Percentiles rank a stretch among this genome's conserved stretches.
Conservation (phyloP, 2,888 invertebrate species). For the Spialia ferax region DNA sequence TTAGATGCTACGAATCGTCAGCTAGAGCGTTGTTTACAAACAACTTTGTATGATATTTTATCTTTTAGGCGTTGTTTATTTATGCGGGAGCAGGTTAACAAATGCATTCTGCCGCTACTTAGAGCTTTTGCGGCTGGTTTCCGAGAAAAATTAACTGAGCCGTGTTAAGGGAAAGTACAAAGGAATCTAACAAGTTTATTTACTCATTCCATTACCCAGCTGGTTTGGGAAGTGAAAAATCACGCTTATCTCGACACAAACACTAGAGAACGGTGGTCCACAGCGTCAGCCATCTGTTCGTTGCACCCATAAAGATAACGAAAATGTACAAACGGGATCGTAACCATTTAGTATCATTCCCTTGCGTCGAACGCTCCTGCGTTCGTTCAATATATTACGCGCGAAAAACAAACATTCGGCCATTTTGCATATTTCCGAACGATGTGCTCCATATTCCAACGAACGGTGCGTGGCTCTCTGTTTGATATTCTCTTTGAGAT, state of each 20-base stretch:
- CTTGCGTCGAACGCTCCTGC: slow-evolving; percentile 69
- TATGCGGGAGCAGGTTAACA: slow-evolving; percentile 43
- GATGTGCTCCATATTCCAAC: slow-evolving; percentile 85
- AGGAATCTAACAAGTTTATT: slow-evolving; percentile 73
- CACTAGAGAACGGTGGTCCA: slow-evolving; percentile 75
- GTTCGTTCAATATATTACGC: slow-evolving; percentile 66
- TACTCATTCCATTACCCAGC: slow-evolving; percentile 77
- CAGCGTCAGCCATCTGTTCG: slow-evolving; percentile 81
- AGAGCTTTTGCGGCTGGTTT: slow-evolving; percentile 55
- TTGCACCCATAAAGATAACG: slow-evolving; percentile 86
- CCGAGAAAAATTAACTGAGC: slow-evolving; percentile 71
- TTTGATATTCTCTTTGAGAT: slow-evolving; percentile 82
- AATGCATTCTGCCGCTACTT: slow-evolving; percentile 44
- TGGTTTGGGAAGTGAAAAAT: slow-evolving; percentile 84
- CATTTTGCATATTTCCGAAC: slow-evolving; percentile 81
- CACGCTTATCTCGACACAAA: slow-evolving; percentile 82
- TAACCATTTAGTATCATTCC: slow-evolving; percentile 76
- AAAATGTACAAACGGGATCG: slow-evolving; percentile 76
- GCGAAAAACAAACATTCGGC: slow-evolving; percentile 74
- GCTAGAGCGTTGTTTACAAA: slow-evolving; percentile 74
- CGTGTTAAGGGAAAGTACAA: slow-evolving; percentile 69
- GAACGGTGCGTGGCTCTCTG: slow-evolving; percentile 76
- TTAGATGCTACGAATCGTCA: slow-evolving; percentile 58
- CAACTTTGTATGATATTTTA: slow-evolving; percentile 53
- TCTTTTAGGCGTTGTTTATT: slow-evolving; percentile 48